Evolutionary conservation across 1,140 invertebrate species (phyloP).

Genomic region (Temnothorax nylanderi): DNA sequence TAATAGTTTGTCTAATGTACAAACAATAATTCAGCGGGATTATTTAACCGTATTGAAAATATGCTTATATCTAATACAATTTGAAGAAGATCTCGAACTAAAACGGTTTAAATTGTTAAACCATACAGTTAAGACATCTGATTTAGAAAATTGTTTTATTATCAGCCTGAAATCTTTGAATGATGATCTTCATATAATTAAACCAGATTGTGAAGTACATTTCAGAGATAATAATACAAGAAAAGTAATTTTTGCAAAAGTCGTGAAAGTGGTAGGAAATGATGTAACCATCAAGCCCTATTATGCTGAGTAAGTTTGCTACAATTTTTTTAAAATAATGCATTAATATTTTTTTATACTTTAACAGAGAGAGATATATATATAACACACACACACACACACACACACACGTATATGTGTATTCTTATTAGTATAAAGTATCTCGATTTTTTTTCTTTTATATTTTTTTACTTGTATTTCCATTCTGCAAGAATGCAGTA

Average conservation of each 20-base stretch:
- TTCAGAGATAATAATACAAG: slow-evolving; percentile 59
- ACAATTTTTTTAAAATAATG: not conserved
- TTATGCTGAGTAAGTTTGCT: slow-evolving; percentile 22
- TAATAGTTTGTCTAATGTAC: slow-evolving; percentile 16
- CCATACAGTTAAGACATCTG: slow-evolving; percentile 84
- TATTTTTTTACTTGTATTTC: not conserved
- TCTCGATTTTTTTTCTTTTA: not conserved
- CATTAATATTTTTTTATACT: not conserved
- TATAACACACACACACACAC: no score
- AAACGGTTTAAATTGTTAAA: slow-evolving; percentile 86
- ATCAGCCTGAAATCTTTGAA: slow-evolving; percentile 90
- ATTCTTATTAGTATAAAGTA: not conserved
- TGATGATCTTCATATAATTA: slow-evolving; percentile 92
- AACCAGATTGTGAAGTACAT: slow-evolving; percentile 89
- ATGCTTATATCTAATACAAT: slow-evolving; percentile 92
- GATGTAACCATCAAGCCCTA: slow-evolving; percentile 28
- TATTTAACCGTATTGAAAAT: slow-evolving; percentile 88
- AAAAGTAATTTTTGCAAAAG: not conserved
- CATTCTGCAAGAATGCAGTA: not conserved
- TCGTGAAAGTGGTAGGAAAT: slow-evolving; percentile 63
- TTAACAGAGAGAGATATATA: no score
- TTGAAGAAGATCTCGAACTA: slow-evolving; percentile 87
- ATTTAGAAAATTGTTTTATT: slow-evolving; percentile 87
- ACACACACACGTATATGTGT: not conserved
- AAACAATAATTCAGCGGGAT: slow-evolving; percentile 75